A percentile compares a stretch with the other conserved stretches of the same genome.
Conservation (phyloP, 1,140 invertebrate genomes). For the Atta cephalotes region DNA sequence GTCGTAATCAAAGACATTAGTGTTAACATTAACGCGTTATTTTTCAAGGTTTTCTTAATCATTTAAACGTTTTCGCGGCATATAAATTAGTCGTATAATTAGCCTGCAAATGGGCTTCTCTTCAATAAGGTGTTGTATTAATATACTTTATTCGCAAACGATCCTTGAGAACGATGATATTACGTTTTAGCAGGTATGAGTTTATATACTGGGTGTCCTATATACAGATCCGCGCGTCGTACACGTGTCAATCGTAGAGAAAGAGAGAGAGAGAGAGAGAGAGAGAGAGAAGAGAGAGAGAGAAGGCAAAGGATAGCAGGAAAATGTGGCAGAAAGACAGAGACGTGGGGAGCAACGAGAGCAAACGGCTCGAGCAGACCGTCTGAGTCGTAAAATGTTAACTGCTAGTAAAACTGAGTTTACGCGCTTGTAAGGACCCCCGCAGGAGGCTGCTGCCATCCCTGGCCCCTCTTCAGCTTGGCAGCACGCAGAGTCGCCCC, state of each 20-base stretch:
- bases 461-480: constrained; percentile 65
- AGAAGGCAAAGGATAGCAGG: constrained; percentile 5
- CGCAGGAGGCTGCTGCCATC: constrained; percentile 73
- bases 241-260: constrained; percentile 35
- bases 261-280: background rate
- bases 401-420: constrained; percentile 86
- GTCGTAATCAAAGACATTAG: background rate
- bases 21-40: constrained; percentile 12
- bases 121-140: constrained; percentile 79
- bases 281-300: no score
- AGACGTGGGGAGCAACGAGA: constrained; percentile 36
- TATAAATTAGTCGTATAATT: constrained; percentile 76
- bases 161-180: constrained; percentile 71
- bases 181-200: constrained; percentile 47
- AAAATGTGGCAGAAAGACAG: constrained; percentile 23
- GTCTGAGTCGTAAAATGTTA: constrained; percentile 85
- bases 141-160: constrained; percentile 75
- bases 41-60: background rate
- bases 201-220: constrained; percentile 60
- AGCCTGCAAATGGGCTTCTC: constrained; percentile 61
- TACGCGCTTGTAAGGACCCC: constrained; percentile 85
- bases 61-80: constrained; percentile 1
- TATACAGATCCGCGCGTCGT: constrained; percentile 21
- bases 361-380: constrained; percentile 76
- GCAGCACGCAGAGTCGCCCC: constrained; percentile 69